Conservation (phyloP, 1,140 invertebrate genomes). For the Globodera ellingtonae region DNA sequence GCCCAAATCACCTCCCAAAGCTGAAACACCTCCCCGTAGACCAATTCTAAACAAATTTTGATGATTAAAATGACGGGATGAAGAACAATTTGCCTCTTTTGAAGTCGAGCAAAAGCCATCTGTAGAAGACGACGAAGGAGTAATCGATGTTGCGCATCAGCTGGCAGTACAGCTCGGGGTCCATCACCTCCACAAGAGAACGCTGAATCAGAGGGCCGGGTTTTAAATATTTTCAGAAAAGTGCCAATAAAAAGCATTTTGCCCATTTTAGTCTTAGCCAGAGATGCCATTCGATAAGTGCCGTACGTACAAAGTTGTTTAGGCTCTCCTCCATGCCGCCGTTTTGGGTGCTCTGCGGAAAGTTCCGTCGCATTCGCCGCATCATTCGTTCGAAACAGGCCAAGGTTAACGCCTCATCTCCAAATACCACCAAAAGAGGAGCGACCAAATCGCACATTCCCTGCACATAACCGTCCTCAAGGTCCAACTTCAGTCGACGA, state of each 20-base stretch:
- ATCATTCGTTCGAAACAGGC: constrained; percentile 87
- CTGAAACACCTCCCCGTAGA: constrained; percentile 87
- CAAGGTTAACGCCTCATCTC: constrained; percentile 84
- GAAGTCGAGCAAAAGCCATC: constrained; percentile 83
- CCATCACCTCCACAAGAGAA: constrained; percentile 78
- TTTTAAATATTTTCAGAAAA: too few species aligned
- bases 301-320: constrained; percentile 12
- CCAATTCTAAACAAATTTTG: constrained; percentile 72
- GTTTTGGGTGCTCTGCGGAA: constrained; percentile 76
- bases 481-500: constrained; percentile 73
- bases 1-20: constrained; percentile 95
- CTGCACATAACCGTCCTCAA: constrained; percentile 77
- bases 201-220: constrained; percentile 67
- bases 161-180: constrained; percentile 87
- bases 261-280: too few species aligned
- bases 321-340: constrained; percentile 25
- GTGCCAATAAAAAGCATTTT: too few species aligned
- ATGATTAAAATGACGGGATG: not conserved
- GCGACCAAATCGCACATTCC: constrained; percentile 82
- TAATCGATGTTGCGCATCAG: constrained; percentile 93
- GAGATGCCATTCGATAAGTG: too few species aligned
- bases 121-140: constrained; percentile 83
- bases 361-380: constrained; percentile 85
- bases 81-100: constrained; percentile 71
- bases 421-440: constrained; percentile 85